phyloP scores from a whole-genome alignment of 2,797 vertebrate genomes.

The Crenichthys baileyi region DNA sequence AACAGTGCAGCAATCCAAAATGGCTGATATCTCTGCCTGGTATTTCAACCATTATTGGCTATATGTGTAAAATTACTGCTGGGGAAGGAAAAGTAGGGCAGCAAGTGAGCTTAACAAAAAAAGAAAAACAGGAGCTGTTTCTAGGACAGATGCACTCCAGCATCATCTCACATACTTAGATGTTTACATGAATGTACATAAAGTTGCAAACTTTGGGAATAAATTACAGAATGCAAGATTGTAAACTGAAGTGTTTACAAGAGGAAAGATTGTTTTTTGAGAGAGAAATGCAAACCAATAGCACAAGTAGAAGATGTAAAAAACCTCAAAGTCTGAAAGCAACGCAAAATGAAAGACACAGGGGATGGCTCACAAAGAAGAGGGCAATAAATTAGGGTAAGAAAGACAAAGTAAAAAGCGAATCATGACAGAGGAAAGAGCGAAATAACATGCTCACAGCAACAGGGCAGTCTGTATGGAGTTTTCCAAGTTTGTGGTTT shows the following conservation, averaged over 20 bases:
- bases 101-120: conserved; percentile 8
- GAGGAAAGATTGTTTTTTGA: not conserved
- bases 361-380: not conserved
- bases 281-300: not conserved
- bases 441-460: conserved; percentile 15
- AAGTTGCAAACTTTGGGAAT: not conserved
- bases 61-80: conserved; percentile 2
- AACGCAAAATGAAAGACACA: not conserved
- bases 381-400: not conserved
- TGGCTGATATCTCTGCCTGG: not conserved
- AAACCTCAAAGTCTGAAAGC: not conserved
- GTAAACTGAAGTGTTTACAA: not conserved
- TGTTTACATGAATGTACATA: not conserved
- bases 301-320: not conserved
- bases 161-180: not conserved
- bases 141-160: conserved; percentile 4
- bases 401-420: not conserved
- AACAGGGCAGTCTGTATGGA: conserved; percentile 12
- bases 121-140: conserved; percentile 2
- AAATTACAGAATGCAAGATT: not conserved
- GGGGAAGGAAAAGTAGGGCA: conserved; percentile 19
- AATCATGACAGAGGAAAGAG: conserved; percentile 7
- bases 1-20: not conserved
- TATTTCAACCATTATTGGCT: not conserved
- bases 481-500: conserved; percentile 42